Evolutionary conservation across 2,113 vertebrate genomes (phyloP).

Genomic region (Parus major): DNA sequence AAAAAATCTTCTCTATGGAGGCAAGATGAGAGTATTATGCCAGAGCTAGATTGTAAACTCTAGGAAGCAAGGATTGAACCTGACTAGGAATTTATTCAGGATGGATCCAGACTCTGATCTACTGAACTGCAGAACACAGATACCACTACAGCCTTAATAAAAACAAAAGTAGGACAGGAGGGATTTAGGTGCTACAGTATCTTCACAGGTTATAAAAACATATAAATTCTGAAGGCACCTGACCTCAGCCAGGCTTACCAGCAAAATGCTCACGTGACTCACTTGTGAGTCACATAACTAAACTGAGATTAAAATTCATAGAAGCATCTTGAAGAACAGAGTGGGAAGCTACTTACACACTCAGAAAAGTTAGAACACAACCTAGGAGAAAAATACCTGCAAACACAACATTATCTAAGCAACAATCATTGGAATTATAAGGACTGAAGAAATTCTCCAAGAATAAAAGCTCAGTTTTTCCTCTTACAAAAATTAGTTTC

Average conservation of each 20-base stretch:
- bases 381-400: not conserved
- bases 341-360: not conserved
- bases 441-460: accelerated
- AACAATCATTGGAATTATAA: not conserved
- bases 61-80: not conserved
- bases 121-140: not conserved
- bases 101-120: not conserved
- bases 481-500: accelerated
- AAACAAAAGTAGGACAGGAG: not conserved
- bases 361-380: not conserved
- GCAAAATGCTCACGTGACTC: not conserved
- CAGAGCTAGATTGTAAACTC: not conserved
- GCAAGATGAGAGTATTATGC: accelerated
- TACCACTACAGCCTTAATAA: not conserved
- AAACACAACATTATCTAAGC: not conserved
- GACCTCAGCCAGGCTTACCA: not conserved
- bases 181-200: not conserved
- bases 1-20: not conserved
- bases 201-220: not conserved
- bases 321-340: not conserved
- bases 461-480: accelerated
- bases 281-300: not conserved
- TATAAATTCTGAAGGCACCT: not conserved
- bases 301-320: not conserved
- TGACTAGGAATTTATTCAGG: not conserved